Conservation (phyloP, 2,797 vertebrate species). For the Fundulus diaphanus region DNA sequence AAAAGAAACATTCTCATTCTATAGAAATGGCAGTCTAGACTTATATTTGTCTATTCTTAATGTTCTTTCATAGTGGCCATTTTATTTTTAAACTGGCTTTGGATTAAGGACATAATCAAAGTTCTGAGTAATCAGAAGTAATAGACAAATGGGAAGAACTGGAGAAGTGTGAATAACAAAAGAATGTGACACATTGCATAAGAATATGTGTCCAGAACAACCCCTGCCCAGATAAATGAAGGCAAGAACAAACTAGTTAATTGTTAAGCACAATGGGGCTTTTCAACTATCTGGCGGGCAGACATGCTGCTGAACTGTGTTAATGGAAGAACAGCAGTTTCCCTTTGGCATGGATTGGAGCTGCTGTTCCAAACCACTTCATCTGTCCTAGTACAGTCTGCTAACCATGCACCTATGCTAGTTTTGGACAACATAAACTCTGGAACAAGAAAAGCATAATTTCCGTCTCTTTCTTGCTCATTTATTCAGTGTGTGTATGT, state of each 20-base stretch:
- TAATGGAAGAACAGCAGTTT: conserved; percentile 74
- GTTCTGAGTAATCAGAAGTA: conserved; percentile 37
- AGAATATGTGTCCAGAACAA: conserved; percentile 55
- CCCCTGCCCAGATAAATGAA: conserved; percentile 69
- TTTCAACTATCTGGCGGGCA: conserved; percentile 68
- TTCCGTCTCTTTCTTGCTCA: conserved; percentile 43
- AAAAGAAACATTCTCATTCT: not conserved
- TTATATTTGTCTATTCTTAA: conserved; percentile 31
- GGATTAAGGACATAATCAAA: conserved; percentile 45
- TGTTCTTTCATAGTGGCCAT: conserved; percentile 37
- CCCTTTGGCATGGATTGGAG: conserved; percentile 57
- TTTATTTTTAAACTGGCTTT: conserved; percentile 46
- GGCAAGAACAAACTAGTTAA: conserved; percentile 72
- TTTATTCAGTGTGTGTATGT: conserved; percentile 40
- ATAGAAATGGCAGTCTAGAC: not conserved
- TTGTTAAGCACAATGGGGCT: conserved; percentile 77
- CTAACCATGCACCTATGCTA: conserved; percentile 75
- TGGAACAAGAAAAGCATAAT: conserved; percentile 71
- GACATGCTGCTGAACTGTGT: conserved; percentile 69
- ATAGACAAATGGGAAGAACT: conserved; percentile 25
- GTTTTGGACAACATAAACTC: conserved; percentile 75
- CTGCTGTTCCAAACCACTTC: conserved; percentile 76
- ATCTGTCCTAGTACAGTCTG: conserved; percentile 70
- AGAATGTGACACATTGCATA: conserved; percentile 67
- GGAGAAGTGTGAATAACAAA: conserved; percentile 46